Evolutionary conservation across 35 echinoderm and acorn worm species (phyloP), one percentile per base, ranked within the genome.

Genomic region (Lytechinus variegatus): DNA sequence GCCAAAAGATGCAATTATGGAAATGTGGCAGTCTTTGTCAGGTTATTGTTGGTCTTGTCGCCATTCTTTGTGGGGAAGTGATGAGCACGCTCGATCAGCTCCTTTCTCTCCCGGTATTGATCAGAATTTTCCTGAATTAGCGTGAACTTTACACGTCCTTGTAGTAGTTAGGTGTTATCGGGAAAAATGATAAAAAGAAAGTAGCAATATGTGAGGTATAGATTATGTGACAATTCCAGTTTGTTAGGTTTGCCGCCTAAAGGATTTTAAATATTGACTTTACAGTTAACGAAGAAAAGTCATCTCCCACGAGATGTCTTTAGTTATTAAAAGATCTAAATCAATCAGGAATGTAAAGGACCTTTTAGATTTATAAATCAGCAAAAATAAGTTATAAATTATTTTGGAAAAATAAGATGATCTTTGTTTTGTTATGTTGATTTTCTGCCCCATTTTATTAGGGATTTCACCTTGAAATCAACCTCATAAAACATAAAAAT

Each of bases 1-100:
- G 66, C 66, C 66, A 79, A 79, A 16, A 79, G 66, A 79, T 79
- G 66, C 21, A 79, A 79, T 79, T 79, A 79, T 79, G 66, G 66
- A 79, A 79, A 79, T 24, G 66, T 79, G 66, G 66, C 66, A 79
- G 66, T 24, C n/a, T 79, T 79, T 79, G 66, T 79, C 66, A 16
- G 21, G 5, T 58, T 79, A 24, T 79, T 79, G 66, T 79, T 79
- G n/a, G 66, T 79, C n/a, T 79, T 79, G 66, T 79, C 66, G 66
- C 66, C 66, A 79, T 19, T 79, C 66, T 79, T 79, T 79, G 66
- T 79, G 66, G 19, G 8, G 66, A 79, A 19, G 66, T 79, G 66
- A 79, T 79, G 66, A 79, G 66, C 66, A 79, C 21, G 66, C 19
- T 79, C 66, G 66, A 24, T 27, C n/a, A n/a, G 66, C 66, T 79